Evolutionary conservation across 2,113 vertebrate genomes (phyloP), one percentile per base, ranked within the genome.

Genomic region (Ctenodactylus gundi): DNA sequence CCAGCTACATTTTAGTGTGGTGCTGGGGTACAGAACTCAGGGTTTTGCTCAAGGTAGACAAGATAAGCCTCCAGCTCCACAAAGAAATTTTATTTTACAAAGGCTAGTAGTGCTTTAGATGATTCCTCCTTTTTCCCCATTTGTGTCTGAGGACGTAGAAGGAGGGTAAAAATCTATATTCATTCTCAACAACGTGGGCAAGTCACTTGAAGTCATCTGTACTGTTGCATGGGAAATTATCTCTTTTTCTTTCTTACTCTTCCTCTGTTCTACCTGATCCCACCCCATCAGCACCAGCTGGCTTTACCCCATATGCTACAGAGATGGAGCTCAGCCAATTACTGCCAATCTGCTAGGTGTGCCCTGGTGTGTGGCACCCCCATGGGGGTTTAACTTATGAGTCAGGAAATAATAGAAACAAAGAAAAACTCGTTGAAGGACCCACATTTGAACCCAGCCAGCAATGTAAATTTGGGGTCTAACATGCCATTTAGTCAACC

Each of bases 401-500:
- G 36, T 75, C n/a, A 55, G 62, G 44, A 95, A 96, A 91, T 80
- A 91, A 67, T 53, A 88, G 49, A 77, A 84, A 4, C 89, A 67
- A 90, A 93, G 46, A 76, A 41, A 95, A 95, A 90, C 58, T 85
- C 55, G 81, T 90, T 93, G 62, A 62, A 85, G 76, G 44, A 95
- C 72, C 70, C 60, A 94, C 70, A 95, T 95, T 85, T 29, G 81
- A 96, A 92, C 85, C 89, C 81, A 97, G 95, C 80, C 76, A 85
- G 84, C 95, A 92, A 97, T 88, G 95, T 92, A 96, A 94, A 97
- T 97, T 95, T 95, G 95, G 96, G 97, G 96, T 92, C 82, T 95
- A 96, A 90, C 95, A 94, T 95, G 73, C 97, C 93, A 92, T 96
- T 96, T 97, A 97, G 93, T 96, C 94, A 97, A 94, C 96, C 97